These are phyloP conservation scores for Neuroscelio doddi DNA, from an alignment of 2,888 invertebrate genomes.

Conservation along the genomic window DNA sequence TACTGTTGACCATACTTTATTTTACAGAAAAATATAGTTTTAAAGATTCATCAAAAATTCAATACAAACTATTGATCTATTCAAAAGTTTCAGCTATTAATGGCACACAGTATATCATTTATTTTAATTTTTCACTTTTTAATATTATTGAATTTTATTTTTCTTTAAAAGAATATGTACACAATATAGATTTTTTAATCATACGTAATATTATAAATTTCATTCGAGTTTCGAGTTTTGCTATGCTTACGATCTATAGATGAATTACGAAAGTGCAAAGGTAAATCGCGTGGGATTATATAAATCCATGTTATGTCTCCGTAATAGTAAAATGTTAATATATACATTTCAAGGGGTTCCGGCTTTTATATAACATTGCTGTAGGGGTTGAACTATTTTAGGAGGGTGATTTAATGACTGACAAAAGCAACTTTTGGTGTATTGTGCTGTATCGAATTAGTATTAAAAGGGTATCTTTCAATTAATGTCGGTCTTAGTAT, in stretches of 20 bases:
- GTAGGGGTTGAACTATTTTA: neutral
- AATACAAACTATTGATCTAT: no score
- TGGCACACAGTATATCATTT: no score
- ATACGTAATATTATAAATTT: no score
- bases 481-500: neutral
- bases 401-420: constrained; percentile 13
- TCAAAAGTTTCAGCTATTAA: no score
- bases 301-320: constrained; percentile 23
- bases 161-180: no score
- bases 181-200: no score
- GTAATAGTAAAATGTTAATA: constrained; percentile 28
- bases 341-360: constrained; percentile 27
- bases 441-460: neutral
- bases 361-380: constrained; percentile 18
- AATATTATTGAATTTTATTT: no score
- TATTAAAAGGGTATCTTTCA: no score
- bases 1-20: no score
- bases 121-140: no score
- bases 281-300: constrained; percentile 3
- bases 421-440: constrained; percentile 21
- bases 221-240: constrained; percentile 1
- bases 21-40: no score
- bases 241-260: constrained; percentile 10
- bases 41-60: no score
- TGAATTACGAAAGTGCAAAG: constrained; percentile 14